Evolutionary conservation across 2,797 vertebrate species (phyloP).

Genomic region (Typhlichthys eigenmanni): DNA sequence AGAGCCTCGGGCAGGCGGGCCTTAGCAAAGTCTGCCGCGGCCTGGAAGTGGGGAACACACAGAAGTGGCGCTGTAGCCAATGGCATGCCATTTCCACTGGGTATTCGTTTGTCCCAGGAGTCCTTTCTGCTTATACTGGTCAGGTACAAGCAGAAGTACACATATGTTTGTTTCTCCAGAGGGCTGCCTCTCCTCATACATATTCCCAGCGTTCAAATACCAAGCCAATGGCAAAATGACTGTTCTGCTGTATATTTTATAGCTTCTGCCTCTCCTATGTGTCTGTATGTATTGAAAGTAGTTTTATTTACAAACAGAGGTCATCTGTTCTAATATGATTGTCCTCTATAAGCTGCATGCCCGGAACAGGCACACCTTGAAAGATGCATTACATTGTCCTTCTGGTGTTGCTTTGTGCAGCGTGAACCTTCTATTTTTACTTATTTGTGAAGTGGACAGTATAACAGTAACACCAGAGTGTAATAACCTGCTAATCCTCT

Average conservation of each 20-base stretch:
- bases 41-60: conserved; percentile 70
- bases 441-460: neutral
- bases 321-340: neutral
- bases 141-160: neutral
- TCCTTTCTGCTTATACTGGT: conserved; percentile 1
- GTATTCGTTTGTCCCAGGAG: neutral
- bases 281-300: neutral
- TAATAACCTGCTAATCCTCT: conserved; percentile 45
- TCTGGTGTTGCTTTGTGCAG: neutral
- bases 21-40: conserved; percentile 94
- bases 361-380: too few species aligned
- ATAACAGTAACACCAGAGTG: conserved; percentile 11
- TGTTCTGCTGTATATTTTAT: too few species aligned
- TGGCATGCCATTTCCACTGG: too few species aligned
- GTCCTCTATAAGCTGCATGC: neutral
- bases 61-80: conserved; percentile 5
- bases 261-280: neutral
- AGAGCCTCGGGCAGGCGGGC: conserved; percentile 88
- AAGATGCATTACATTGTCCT: too few species aligned
- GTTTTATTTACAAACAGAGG: neutral
- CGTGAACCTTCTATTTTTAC: neutral
- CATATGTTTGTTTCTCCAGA: neutral
- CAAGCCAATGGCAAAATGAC: too few species aligned
- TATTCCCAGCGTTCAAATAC: too few species aligned
- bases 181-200: too few species aligned